phyloP scores from a whole-genome alignment of 1,140 invertebrate species.

The Zophobas atratus region DNA sequence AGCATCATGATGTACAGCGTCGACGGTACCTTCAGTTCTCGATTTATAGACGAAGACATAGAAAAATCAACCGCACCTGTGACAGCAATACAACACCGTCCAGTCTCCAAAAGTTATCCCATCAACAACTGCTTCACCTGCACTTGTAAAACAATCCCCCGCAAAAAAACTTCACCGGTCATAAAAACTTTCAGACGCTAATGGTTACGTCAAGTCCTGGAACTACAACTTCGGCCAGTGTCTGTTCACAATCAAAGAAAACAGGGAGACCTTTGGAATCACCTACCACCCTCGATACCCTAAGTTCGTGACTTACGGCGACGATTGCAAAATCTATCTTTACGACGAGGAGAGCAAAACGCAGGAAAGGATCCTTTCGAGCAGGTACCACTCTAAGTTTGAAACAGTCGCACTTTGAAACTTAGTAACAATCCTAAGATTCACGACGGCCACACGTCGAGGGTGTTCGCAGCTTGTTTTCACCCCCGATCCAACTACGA shows the following conservation, averaged over 20 bases:
- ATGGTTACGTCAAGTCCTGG: conserved; percentile 77
- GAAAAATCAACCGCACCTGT: conserved; percentile 70
- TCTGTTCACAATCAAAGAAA: conserved; percentile 75
- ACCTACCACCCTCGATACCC: conserved; percentile 72
- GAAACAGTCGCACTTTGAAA: conserved; percentile 1
- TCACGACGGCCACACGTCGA: conserved; percentile 77
- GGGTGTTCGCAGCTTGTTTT: conserved; percentile 79
- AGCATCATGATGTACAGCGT: conserved; percentile 71
- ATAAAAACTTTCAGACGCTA: conserved; percentile 69
- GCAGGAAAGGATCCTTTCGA: conserved; percentile 72
- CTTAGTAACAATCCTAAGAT: conserved; percentile 59
- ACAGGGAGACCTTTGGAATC: conserved; percentile 74
- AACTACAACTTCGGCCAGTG: conserved; percentile 74
- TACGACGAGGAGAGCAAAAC: conserved; percentile 77
- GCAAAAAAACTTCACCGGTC: not conserved
- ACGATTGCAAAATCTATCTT: conserved; percentile 74
- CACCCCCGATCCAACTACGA: conserved; percentile 78
- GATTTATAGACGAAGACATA: conserved; percentile 71
- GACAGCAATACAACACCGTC: conserved; percentile 74
- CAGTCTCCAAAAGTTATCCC: conserved; percentile 72
- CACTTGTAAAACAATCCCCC: conserved; percentile 69
- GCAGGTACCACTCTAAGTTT: conserved; percentile 68
- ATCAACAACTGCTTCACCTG: conserved; percentile 71
- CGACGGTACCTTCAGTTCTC: conserved; percentile 66
- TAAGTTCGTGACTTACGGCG: conserved; percentile 76